Evolutionary conservation across 2,113 vertebrate species (phyloP).

Genomic region (Burhinus bistriatus): DNA sequence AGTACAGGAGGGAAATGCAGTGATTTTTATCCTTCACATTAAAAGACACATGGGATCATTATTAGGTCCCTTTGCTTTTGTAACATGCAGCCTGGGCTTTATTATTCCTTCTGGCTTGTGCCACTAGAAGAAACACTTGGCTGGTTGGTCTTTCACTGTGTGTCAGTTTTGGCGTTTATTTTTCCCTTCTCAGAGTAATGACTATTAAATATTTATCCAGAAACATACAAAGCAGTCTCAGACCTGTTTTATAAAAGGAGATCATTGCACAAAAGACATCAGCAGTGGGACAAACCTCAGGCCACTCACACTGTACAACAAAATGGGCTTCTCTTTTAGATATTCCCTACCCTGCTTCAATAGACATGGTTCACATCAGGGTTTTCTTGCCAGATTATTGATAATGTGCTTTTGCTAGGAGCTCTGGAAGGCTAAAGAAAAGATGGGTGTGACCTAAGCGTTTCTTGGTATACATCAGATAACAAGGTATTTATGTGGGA

Average conservation of each 20-base stretch:
- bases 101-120: neutral
- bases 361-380: neutral
- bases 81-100: neutral
- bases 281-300: neutral
- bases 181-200: neutral
- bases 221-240: neutral
- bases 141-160: neutral
- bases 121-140: neutral
- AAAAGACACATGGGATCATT: neutral
- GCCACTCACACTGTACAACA: neutral
- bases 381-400: neutral
- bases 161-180: neutral
- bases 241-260: neutral
- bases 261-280: neutral
- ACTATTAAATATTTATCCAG: neutral
- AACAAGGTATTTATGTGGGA: neutral
- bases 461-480: neutral
- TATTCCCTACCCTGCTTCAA: neutral
- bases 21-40: conserved; percentile 14
- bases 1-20: neutral
- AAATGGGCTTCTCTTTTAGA: neutral
- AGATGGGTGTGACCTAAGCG: neutral
- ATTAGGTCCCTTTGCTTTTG: neutral
- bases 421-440: neutral
- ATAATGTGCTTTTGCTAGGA: neutral